phyloP scores from a whole-genome alignment of 2,797 vertebrate genomes.

The Cirrhinus molitorella region DNA sequence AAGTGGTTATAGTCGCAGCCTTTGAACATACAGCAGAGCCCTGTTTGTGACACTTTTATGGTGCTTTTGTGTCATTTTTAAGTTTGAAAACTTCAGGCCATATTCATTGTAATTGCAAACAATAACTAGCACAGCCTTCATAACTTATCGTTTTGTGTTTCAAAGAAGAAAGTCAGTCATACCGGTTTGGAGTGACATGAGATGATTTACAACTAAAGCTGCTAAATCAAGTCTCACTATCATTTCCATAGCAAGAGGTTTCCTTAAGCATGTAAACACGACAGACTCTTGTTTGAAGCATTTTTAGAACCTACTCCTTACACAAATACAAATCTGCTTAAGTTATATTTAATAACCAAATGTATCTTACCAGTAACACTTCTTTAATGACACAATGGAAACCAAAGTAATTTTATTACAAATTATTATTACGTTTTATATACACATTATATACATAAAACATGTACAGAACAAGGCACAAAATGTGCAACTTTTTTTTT shows the following conservation, averaged over 20 bases:
- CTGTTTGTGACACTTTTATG: too few relatives aligned
- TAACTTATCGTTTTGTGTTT: background rate
- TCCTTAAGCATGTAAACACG: background rate
- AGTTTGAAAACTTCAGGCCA: too few relatives aligned
- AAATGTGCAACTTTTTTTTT: conserved; percentile 34
- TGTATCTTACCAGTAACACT: background rate
- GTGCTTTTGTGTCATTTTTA: too few relatives aligned
- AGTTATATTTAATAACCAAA: background rate
- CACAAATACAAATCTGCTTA: background rate
- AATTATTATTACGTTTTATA: conserved; percentile 72
- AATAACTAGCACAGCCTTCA: background rate
- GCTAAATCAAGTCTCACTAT: background rate
- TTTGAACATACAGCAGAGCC: too few relatives aligned
- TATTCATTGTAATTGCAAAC: background rate
- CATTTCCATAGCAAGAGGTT: background rate
- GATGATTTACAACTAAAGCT: background rate
- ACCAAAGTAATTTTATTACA: conserved; percentile 62
- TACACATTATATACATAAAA: conserved; percentile 80
- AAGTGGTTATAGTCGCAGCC: too few relatives aligned
- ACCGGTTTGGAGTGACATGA: background rate
- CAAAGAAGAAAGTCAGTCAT: background rate
- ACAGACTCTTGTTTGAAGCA: background rate
- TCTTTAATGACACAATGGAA: background rate
- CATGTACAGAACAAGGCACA: conserved; percentile 45
- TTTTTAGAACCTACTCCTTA: background rate